Conservation (phyloP, 2,113 vertebrate genomes). For the Psephotus haematonotus region DNA sequence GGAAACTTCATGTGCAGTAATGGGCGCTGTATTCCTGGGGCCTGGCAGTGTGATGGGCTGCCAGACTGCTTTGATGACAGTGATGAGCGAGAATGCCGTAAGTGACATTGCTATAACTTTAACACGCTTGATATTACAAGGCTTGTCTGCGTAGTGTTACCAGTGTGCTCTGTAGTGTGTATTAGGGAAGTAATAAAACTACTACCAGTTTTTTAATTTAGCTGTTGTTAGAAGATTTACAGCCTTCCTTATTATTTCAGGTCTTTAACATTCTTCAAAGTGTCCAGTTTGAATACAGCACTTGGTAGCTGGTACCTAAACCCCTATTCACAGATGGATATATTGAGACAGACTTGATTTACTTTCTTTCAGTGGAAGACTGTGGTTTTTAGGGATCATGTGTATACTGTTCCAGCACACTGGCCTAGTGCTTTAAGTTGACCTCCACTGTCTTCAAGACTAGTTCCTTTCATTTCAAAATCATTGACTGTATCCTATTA, state of each 20-base stretch:
- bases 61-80: constrained; percentile 94
- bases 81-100: constrained; percentile 94
- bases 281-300: neutral
- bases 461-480: neutral
- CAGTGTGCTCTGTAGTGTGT: neutral
- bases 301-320: neutral
- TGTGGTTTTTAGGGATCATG: neutral
- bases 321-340: neutral
- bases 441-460: neutral
- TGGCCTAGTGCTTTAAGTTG: neutral
- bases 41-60: constrained; percentile 92
- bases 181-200: neutral
- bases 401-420: neutral
- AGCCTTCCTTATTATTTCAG: neutral
- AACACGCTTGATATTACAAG: neutral
- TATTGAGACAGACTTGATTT: neutral
- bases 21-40: constrained; percentile 89
- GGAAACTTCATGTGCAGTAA: constrained; percentile 96
- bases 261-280: neutral
- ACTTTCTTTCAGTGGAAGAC: neutral
- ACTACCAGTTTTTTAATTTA: neutral
- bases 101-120: constrained; percentile 67
- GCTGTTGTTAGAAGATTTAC: neutral
- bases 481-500: neutral
- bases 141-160: neutral